phyloP scores from a whole-genome alignment of 2,888 invertebrate genomes.

The Yponomeuta evonymella region DNA sequence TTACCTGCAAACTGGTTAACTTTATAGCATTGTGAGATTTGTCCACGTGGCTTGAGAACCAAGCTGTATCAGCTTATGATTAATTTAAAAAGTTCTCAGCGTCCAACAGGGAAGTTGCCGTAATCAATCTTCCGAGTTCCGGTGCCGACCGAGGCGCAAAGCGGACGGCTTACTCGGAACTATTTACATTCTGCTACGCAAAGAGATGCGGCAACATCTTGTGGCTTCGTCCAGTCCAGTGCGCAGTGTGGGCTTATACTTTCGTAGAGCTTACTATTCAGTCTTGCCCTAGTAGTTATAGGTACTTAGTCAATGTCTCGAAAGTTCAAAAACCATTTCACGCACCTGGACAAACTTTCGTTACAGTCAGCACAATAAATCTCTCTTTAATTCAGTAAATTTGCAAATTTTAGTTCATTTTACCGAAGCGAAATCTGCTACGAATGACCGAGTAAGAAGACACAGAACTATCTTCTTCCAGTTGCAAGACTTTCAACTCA shows the following conservation, averaged over 20 bases:
- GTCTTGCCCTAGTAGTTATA: too few species aligned
- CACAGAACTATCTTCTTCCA: not conserved
- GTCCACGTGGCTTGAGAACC: too few species aligned
- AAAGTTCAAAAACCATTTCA: too few species aligned
- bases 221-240: not conserved
- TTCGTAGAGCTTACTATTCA: not conserved
- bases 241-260: not conserved
- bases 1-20: too few species aligned
- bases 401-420: conserved; percentile 10
- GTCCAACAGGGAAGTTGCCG: conserved; percentile 13
- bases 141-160: conserved; percentile 11
- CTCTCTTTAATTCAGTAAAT: not conserved
- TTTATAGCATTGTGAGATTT: too few species aligned
- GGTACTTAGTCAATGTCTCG: too few species aligned
- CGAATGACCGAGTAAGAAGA: not conserved
- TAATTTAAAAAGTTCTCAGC: conserved; percentile 23
- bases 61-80: conserved; percentile 18
- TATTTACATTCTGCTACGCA: conserved; percentile 15
- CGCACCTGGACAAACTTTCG: too few species aligned
- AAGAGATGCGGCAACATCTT: not conserved
- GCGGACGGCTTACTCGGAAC: conserved; percentile 1
- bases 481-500: too few species aligned
- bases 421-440: conserved; percentile 12
- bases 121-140: conserved; percentile 21
- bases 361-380: too few species aligned